Evolutionary conservation across 2,113 vertebrate species (phyloP), one percentile per base, ranked within the genome.

Genomic region (Dolichallabes microphthalmus): DNA sequence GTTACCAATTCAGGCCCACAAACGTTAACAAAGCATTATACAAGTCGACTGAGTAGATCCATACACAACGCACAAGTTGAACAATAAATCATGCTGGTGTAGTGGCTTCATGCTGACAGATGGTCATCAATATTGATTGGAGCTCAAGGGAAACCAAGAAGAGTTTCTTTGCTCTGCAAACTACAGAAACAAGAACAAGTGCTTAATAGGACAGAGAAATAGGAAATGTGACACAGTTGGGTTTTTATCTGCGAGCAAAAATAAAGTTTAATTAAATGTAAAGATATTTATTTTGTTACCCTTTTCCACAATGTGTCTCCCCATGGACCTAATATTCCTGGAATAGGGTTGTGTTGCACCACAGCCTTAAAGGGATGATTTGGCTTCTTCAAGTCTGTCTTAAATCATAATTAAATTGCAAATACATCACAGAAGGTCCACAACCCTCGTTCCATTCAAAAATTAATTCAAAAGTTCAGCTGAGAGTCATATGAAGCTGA

Each of bases 81-180:
- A 25, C 45, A 63, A 87, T 84, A 86, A 82, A 84, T 84, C 84
- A 86, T 63, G 53, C 66, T 50, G 77, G 55, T 74, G 81, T 80
- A 75, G 71, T 77, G 85, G 63, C 82, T 80, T 27, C 57, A 57
- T 27, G 52, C 27, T 55, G 87, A 11, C 57, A 71, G 32, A 58
- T 73, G 82, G 80, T 86, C 85, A 89, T 91, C 82, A 86, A 88
- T 88, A 88, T 86, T 86, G 82, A 88, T 89, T 64, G 79, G 30
- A 39, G 27, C 83, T 83, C 78, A 71, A 30, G 73, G 77, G 71
- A 82, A 86, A 84, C 69, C 50, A 22, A 61, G 52, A 64, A 73
- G 61, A 73, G 61, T 75, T n/a, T n/a, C 61, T 75, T 55, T 45
- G 27, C 60, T 63, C 50, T 86, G 39, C 74, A 27, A 77, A 53